Base-by-base conservation (phyloP, 2,797 vertebrate species). In the Lepilemur ruficaudatus region DNA sequence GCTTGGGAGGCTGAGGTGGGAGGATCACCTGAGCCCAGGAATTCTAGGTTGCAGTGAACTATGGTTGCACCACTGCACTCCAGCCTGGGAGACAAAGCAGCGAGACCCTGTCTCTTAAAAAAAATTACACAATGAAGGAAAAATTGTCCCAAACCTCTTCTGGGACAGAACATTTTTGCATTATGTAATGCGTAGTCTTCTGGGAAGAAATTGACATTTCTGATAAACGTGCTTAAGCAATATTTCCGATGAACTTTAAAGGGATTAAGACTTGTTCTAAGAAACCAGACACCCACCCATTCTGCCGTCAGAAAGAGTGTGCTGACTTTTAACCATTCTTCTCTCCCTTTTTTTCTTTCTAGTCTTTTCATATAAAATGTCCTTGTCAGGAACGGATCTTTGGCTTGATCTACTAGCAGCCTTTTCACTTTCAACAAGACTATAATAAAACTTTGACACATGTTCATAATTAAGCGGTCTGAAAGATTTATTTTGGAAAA, bases 401-500 rank as follows among this genome's bases (percentile, higher is more conserved):
- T 88, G 30, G 91, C 72, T 92, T 92, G 55, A 85, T 59, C 38
- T 46, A 17, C 11, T 32, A 52, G 28, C 48, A 30, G 17, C 13
- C 59, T 91, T 96, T 91, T 65, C 43, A 46, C 67, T 90, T 90
- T 92, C 41, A 55, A 63, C 52, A 92, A 61, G 38, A 89, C 35
- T 69, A 9, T 78, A 73, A 69, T 93, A 81, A 70, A 91, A 89
- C n/a, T 46, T 89, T 59, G 89, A 93, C 46, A 78, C 25, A 11
- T 25, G 72, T 35, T 90, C 25, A 9, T 90, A n/a, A 79, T 43
- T 84, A 90, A 79, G 25, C 41, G 48, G 61, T 46, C 30, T 10
- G n/a, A 70, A 73, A 70, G 70, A 75, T 86, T 95, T 87, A 48
- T 89, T 94, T 96, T 86, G 43, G 59, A 88, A 93, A 95, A 89